Evolutionary conservation across 1,140 invertebrate species (phyloP).

Genomic region (Coptotermes formosanus): DNA sequence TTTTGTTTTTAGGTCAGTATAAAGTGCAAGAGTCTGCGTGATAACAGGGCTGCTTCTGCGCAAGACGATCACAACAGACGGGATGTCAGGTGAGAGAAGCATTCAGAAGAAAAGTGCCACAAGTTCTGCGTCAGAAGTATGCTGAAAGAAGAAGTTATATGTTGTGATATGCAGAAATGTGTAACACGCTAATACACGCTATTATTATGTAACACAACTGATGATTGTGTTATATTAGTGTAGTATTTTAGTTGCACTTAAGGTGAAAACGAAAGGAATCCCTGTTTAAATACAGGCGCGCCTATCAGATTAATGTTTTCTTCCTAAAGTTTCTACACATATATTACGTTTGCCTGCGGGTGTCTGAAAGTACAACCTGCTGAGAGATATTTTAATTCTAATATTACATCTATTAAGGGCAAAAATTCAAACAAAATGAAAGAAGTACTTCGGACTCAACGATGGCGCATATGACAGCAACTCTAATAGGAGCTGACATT

Average conservation of each 20-base stretch:
- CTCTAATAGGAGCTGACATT: too few relatives aligned
- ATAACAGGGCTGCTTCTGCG: not conserved
- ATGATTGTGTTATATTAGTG: not conserved
- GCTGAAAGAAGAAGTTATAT: not conserved
- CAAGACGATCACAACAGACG: conserved; percentile 14
- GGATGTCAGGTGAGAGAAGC: not conserved
- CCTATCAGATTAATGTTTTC: not conserved
- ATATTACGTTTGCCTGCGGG: not conserved
- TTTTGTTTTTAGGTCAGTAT: not conserved
- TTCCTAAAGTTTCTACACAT: not conserved
- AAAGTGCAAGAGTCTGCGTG: not conserved
- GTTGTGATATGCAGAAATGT: not conserved
- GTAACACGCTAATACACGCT: not conserved
- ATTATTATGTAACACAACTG: not conserved
- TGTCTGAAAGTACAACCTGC: not conserved
- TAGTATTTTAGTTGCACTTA: too few relatives aligned
- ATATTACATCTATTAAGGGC: too few relatives aligned
- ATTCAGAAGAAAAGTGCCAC: not conserved
- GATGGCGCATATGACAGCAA: too few relatives aligned
- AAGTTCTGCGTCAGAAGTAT: not conserved
- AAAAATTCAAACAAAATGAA: too few relatives aligned
- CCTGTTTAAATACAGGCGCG: too few relatives aligned
- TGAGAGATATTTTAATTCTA: not conserved
- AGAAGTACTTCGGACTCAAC: too few relatives aligned
- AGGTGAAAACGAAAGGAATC: too few relatives aligned